Conservation (phyloP, 2,797 vertebrate genomes). For the Sebastiscus albofasciatus region DNA sequence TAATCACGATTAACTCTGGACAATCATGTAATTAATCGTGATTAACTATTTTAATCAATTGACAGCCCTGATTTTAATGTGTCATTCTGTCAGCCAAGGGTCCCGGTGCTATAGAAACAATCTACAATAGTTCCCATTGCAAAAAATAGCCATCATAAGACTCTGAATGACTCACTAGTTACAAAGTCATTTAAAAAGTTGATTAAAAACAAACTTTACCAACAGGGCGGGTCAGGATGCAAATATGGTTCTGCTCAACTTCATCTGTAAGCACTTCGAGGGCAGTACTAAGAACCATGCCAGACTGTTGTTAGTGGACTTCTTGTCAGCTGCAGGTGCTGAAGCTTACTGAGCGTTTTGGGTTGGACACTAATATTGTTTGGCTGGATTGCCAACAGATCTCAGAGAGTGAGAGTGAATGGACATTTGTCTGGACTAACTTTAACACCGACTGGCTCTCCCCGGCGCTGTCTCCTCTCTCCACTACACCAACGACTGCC, state of each 20-base stretch:
- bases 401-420: not conserved
- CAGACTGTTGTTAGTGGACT: not conserved
- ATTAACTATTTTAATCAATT: too few relatives aligned
- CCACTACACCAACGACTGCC: not conserved
- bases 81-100: not conserved
- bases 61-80: too few relatives aligned
- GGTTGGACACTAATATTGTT: too few relatives aligned
- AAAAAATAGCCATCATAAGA: too few relatives aligned
- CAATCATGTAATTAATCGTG: too few relatives aligned
- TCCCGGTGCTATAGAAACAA: not conserved
- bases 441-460: not conserved
- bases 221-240: too few relatives aligned
- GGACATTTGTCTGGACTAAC: not conserved
- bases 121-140: too few relatives aligned
- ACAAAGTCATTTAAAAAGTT: too few relatives aligned
- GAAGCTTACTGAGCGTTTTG: not conserved
- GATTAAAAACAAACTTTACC: too few relatives aligned
- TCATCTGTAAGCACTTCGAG: not conserved
- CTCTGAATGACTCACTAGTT: too few relatives aligned
- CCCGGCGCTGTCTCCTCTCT: not conserved
- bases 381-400: not conserved
- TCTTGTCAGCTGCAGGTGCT: not conserved
- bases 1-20: too few relatives aligned
- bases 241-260: rapidly evolving
- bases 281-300: not conserved